A percentile compares a stretch with the other conserved stretches of the same genome.
These are phyloP conservation scores for Leiothrix lutea DNA, from an alignment of 2,113 vertebrate genomes.

Conservation along the genomic window DNA sequence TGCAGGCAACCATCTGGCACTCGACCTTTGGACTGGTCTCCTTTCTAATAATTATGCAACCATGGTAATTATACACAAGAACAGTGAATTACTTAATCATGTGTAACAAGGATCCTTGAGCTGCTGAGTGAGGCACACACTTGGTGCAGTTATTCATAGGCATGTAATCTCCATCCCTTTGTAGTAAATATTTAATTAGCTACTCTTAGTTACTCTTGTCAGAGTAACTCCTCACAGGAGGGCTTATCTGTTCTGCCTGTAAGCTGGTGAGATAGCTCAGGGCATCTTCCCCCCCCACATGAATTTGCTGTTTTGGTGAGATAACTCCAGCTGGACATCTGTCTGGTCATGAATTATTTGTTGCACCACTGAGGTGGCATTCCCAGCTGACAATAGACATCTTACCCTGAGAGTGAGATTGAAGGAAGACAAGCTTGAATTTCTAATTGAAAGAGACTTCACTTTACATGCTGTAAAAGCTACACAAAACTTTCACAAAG, in stretches of 20 bases:
- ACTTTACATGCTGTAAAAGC: background rate
- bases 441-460: background rate
- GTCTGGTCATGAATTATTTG: background rate
- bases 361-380: background rate
- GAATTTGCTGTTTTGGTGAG: background rate
- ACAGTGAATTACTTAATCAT: conserved; percentile 3
- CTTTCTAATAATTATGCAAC: background rate
- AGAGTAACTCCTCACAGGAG: background rate
- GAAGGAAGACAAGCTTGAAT: background rate
- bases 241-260: background rate
- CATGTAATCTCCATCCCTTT: conserved; percentile 13
- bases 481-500: background rate
- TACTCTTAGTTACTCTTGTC: background rate
- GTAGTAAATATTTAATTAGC: background rate
- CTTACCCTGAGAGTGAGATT: background rate
- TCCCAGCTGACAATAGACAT: background rate
- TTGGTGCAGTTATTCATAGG: background rate
- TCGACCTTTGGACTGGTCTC: background rate
- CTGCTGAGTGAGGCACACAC: background rate
- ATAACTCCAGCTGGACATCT: background rate
- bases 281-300: background rate
- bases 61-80: background rate
- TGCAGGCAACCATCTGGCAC: background rate
- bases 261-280: background rate
- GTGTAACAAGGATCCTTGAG: background rate